Conservation (phyloP, 2,113 vertebrate species). For the Hemibagrus wyckioides region DNA sequence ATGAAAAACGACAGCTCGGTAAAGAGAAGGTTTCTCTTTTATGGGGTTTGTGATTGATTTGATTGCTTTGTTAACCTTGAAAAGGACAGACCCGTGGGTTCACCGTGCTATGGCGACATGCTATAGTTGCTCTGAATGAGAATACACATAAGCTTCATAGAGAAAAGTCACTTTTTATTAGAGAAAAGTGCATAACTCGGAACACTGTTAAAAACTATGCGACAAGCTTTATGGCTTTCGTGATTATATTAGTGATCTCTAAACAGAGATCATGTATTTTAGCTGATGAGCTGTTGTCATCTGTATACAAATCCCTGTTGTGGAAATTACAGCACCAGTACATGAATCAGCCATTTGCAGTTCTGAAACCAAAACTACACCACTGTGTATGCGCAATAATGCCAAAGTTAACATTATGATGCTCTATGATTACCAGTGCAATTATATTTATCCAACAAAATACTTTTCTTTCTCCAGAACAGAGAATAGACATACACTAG, state of each 20-base stretch:
- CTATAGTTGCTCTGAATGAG: slow-evolving; percentile 36
- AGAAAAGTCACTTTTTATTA: slow-evolving; percentile 13
- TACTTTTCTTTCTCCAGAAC: background rate
- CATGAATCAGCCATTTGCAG: background rate
- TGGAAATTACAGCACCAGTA: background rate
- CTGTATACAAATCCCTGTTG: background rate
- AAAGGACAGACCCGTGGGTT: slow-evolving; percentile 44
- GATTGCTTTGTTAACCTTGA: slow-evolving; percentile 75
- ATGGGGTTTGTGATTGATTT: slow-evolving; percentile 68
- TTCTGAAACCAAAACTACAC: background rate
- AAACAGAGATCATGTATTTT: background rate
- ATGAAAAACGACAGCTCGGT: slow-evolving; percentile 62
- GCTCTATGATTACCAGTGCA: background rate
- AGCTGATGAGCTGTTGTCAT: background rate
- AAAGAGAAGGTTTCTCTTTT: slow-evolving; percentile 41
- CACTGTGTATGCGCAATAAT: background rate
- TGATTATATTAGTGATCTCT: background rate
- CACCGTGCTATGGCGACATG: slow-evolving; percentile 13
- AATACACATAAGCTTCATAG: slow-evolving; percentile 36
- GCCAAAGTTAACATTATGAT: background rate
- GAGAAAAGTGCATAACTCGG: background rate
- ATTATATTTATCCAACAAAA: background rate
- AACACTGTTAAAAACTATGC: too few relatives aligned
- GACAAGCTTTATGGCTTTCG: background rate
- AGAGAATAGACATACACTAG: background rate